phyloP scores from a whole-genome alignment of 2,797 vertebrate species.

The Poecilia velifera region DNA sequence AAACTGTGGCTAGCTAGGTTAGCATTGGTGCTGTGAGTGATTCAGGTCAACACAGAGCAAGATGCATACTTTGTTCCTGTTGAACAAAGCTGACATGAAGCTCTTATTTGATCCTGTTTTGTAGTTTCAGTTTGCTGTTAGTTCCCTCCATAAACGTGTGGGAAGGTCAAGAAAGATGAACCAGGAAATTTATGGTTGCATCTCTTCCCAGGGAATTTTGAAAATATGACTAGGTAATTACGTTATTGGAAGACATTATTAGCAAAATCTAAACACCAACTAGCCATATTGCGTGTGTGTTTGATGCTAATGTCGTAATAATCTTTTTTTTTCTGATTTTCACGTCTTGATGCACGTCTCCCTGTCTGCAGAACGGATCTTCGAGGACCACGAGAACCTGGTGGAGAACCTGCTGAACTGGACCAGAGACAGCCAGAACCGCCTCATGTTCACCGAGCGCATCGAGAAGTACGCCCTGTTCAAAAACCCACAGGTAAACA shows the following conservation, averaged over 20 bases:
- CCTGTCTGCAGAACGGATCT: constrained; percentile 87
- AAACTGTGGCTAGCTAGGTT: neutral
- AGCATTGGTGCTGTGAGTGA: neutral
- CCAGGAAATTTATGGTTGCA: too few relatives aligned
- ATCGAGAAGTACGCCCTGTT: constrained; percentile 97
- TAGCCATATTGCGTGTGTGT: neutral
- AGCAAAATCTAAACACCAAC: too few relatives aligned
- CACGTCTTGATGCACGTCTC: neutral
- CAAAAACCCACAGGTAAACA: constrained; percentile 94
- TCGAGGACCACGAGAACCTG: constrained; percentile 98
- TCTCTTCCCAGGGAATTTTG: too few relatives aligned
- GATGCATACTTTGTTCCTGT: neutral
- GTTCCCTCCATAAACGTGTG: neutral
- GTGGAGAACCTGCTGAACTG: constrained; percentile 98
- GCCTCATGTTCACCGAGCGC: constrained; percentile 94
- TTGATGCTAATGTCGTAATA: neutral
- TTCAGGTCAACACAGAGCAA: neutral
- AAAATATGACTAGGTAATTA: too few relatives aligned
- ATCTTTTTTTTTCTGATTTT: neutral
- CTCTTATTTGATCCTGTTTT: neutral
- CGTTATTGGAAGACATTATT: too few relatives aligned
- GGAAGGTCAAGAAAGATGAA: too few relatives aligned
- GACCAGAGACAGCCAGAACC: constrained; percentile 98
- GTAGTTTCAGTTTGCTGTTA: neutral
- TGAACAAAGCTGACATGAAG: neutral